Base-by-base conservation (phyloP, 1,140 invertebrate genomes). In the Drosophila ohnishii region DNA sequence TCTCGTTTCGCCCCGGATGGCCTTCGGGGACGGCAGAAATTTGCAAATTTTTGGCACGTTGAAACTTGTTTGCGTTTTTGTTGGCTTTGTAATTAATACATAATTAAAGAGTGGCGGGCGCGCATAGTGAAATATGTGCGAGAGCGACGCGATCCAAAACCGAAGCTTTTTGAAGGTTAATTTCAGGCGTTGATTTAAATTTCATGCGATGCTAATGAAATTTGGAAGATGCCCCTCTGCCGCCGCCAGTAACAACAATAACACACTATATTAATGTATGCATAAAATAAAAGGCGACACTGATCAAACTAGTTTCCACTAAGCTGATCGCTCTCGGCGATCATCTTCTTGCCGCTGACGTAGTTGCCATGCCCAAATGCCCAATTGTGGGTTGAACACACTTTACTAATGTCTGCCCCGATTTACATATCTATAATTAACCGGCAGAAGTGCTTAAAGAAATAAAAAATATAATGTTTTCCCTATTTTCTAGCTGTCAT, bases 131-230 rank as follows among this genome's bases (percentile, higher is more conserved):
- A 75, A 75, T 75, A 75, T 75, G 71, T 75, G 72, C 71, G 72
- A 74, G 34, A 70, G 67, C 65, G 50, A 22, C 25, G 25, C 25
- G 25, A 28, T 28, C 25, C 32, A 60, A 75, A 75, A 65, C 64
- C 72, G 71, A 75, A 75, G 70, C 62, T 75, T 42, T 65, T 65
- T 75, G 72, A 75, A 75, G 72, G 72, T 75, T 75, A 75, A 75
- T 75, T 75, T 75, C 51, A 57, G 71, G 72, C 72, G 72, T 75
- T 75, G 71, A 75, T 73, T 75, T 75, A 75, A 75, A 75, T 75
- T 75, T 75, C 72, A 75, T 75, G 71, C 71, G 71, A 75, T 75
- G 72, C 72, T 75, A 75, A 75, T 75, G 71, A 75, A 75, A 75
- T 75, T 75, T 75, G 71, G 72, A 75, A 65, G 72, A 75, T 64